A percentile compares a stretch with the other conserved stretches of the same genome.
Evolutionary conservation across 2,113 vertebrate species (phyloP).

Genomic region (Trichechus manatus): DNA sequence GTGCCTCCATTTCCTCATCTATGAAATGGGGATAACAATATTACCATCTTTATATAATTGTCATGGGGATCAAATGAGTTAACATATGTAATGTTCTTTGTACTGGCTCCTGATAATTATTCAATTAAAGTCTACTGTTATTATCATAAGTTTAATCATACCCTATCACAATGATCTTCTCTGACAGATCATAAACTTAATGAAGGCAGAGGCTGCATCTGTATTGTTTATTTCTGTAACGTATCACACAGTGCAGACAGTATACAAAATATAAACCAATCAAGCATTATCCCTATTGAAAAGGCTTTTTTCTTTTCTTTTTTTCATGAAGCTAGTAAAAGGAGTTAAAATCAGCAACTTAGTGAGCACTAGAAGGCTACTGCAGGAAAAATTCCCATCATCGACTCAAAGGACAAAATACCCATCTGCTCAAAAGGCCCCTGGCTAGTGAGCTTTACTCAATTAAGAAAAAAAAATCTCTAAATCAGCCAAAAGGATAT

Average conservation of each 20-base stretch:
- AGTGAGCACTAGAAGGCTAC: background rate
- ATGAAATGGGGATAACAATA: background rate
- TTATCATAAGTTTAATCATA: background rate
- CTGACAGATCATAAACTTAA: slow-evolving; percentile 3
- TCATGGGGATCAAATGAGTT: background rate
- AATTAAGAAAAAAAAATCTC: slow-evolving; percentile 1
- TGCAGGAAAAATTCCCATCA: background rate
- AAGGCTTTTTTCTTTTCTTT: background rate
- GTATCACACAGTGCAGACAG: background rate
- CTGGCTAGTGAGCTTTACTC: background rate
- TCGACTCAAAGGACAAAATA: slow-evolving; percentile 41
- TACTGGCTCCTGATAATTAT: slow-evolving; percentile 5
- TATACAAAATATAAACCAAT: background rate
- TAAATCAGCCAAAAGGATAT: background rate
- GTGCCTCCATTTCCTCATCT: background rate
- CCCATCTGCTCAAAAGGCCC: background rate
- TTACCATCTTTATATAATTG: background rate
- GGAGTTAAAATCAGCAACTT: background rate
- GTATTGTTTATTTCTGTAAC: background rate
- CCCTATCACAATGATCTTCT: background rate
- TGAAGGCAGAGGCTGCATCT: background rate
- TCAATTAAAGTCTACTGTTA: background rate
- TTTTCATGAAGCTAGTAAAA: background rate
- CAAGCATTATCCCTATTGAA: background rate
- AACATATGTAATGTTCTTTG: background rate